Conservation (phyloP, 2,888 invertebrate genomes). For the Portevinia maculata region DNA sequence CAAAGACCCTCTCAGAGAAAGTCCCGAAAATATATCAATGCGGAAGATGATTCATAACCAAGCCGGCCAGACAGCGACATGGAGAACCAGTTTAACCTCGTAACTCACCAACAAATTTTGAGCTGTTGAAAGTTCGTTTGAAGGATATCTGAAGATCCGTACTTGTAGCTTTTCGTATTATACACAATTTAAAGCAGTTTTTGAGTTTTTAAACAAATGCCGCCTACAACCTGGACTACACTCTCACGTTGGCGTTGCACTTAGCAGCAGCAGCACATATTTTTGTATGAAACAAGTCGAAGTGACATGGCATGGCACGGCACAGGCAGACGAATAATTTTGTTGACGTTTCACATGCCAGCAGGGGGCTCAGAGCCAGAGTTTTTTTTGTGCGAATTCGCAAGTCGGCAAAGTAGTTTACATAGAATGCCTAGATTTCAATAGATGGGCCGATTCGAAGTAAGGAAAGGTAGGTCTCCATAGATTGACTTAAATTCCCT, state of each 20-base stretch:
- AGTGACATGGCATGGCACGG: constrained; percentile 60
- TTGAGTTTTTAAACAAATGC: constrained; percentile 45
- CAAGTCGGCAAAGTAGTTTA: not conserved
- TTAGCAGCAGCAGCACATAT: constrained; percentile 49
- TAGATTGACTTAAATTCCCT: too few species aligned
- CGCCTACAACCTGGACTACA: constrained; percentile 53
- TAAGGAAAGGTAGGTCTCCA: too few species aligned
- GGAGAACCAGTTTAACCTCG: constrained; percentile 17
- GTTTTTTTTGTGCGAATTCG: not conserved
- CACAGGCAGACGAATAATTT: too few species aligned
- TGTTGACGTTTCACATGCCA: constrained; percentile 32
- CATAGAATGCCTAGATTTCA: too few species aligned
- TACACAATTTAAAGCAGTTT: constrained; percentile 10
- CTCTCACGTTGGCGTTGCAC: constrained; percentile 29
- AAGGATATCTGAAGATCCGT: constrained; percentile 1
- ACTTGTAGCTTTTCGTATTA: constrained; percentile 9
- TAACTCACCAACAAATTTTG: constrained; percentile 39
- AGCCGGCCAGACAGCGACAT: not conserved
- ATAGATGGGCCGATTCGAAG: too few species aligned
- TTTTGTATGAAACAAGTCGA: constrained; percentile 29
- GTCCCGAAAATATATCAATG: constrained; percentile 20
- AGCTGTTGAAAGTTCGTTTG: not conserved
- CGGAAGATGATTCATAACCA: constrained; percentile 57
- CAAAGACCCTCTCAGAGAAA: not conserved
- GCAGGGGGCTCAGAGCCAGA: constrained; percentile 13